Evolutionary conservation across 1,140 invertebrate genomes (phyloP), one percentile per base, ranked within the genome.

Genomic region (Dinothrombium tinctorium): DNA sequence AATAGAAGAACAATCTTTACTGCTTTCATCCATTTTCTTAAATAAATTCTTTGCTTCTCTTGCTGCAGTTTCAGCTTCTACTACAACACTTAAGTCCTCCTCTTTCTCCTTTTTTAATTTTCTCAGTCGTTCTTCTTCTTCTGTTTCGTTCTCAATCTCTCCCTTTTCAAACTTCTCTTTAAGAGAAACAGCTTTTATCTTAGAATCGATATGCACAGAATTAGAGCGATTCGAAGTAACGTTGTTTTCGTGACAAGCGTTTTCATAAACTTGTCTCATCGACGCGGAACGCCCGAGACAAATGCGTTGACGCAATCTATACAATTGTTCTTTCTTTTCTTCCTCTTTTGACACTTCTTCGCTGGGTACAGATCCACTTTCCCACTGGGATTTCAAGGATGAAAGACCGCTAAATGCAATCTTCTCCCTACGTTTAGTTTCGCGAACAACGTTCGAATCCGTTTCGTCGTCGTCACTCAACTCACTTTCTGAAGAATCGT

Each of bases 201-300:
- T 49, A 71, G 66, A 33, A 66, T 55, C 40, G 51, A 49, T 22
- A 51, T 69, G 32, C 15, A 48, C 31, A 25, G 32, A 26, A n/a
- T 32, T 23, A 9, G 44, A n/a, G 14, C 6, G n/a, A 14, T 40
- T 14, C 25, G 17, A 12, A 14, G 37, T 24, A 22, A 44, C 26
- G 6, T 19, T 8, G 25, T 21, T 37, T 15, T 46, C 38, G 14
- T n/a, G 12, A 26, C 39, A 32, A 25, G 54, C 80, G 52, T 82
- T 76, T 54, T 86, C 79, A 56, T 87, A 86, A 64, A 80, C 71
- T 55, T 86, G 79, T 52, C 84, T 84, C 59, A 87, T 45, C 21
- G 50, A 49, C 32, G 50, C 50, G 15, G 49, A 51, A 24, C 45
- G 22, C 19, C 51, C 51, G 31, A 46, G 42, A 38, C 45, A 49